These are phyloP conservation scores for Ectropis crepuscularia DNA, from an alignment of 2,888 invertebrate genomes.

Conservation along the genomic window DNA sequence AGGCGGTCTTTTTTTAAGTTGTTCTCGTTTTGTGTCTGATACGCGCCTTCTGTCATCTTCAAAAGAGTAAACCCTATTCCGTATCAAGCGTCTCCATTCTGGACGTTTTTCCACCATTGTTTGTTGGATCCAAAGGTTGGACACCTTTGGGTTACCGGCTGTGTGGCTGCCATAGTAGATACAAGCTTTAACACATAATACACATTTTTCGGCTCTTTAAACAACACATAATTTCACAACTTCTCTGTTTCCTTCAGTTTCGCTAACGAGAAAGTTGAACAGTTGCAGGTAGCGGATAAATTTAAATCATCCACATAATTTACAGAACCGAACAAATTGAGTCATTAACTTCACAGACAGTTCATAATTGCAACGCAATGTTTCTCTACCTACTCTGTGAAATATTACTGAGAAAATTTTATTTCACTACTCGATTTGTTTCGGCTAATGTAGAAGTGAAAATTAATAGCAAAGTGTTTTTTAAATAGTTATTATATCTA, in stretches of 20 bases:
- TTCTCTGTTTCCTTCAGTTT: not conserved
- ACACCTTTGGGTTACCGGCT: too few relatives aligned
- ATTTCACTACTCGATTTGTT: constrained; percentile 14
- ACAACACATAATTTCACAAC: not conserved
- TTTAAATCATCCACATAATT: constrained; percentile 38
- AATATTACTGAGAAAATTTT: constrained; percentile 30
- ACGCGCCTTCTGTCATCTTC: too few relatives aligned
- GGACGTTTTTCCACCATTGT: too few relatives aligned
- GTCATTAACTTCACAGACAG: constrained; percentile 41
- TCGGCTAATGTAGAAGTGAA: constrained; percentile 6
- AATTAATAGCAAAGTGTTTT: not conserved
- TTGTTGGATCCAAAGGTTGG: too few relatives aligned
- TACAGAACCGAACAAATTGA: constrained; percentile 40
- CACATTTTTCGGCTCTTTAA: too few relatives aligned
- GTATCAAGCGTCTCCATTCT: too few relatives aligned
- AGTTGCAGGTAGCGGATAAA: constrained; percentile 17
- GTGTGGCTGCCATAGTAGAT: too few relatives aligned
- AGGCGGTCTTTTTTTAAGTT: too few relatives aligned
- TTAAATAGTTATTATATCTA: not conserved
- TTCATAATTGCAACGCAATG: constrained; percentile 41
- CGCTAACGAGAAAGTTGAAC: constrained; percentile 3
- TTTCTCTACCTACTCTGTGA: constrained; percentile 24
- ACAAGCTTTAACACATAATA: too few relatives aligned
- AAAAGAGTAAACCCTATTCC: too few relatives aligned
- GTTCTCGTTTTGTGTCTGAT: too few relatives aligned